Base-by-base conservation (phyloP, 2,797 vertebrate genomes). In the Hippocampus kuda region DNA sequence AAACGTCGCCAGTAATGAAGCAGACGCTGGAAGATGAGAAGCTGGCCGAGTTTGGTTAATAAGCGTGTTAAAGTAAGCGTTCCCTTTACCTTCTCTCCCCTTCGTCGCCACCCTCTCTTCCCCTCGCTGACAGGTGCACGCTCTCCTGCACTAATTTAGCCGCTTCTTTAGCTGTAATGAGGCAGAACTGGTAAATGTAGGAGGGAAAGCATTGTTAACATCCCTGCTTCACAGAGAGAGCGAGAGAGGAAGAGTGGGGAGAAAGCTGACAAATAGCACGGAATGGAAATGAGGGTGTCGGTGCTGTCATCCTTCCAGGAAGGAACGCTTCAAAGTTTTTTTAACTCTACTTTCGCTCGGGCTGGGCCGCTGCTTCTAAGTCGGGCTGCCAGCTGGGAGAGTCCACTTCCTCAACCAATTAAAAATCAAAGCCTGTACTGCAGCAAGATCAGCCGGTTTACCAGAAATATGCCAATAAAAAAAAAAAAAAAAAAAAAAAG, bases 121-220 rank as follows among this genome's bases (percentile, higher is more conserved):
- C 68, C 66, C 65, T 73, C 26, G n/a, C 81, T 89, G 84, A 85
- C 89, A 87, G 86, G 88, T 88, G 77, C 62, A 65, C 81, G 84
- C 81, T 81, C 74, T 48, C 9, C 83, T 80, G 82, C 75, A 73
- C 83, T 90, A 89, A 90, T 89, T 88, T 87, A 89, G 83, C 82
- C 81, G 82, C 86, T 87, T 87, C 87, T 86, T 82, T 85, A 82
- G 83, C 87, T 79, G 85, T 91, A 90, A 89, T 88, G 89, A 90
- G 84, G 89, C 85, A 90, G 88, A 89, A 90, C 89, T 87, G 83
- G 84, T 86, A 84, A 89, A 89, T 89, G 88, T 88, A 86, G 24
- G 44, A 44, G 83, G 83, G 82, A 86, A 84, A 86, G 85, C 84
- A 85, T 88, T 88, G 88, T 89, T 91, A 91, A 88, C 87, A 88